Conservation (phyloP, 1,140 invertebrate genomes). For the Holcopasites calliopsidis region DNA sequence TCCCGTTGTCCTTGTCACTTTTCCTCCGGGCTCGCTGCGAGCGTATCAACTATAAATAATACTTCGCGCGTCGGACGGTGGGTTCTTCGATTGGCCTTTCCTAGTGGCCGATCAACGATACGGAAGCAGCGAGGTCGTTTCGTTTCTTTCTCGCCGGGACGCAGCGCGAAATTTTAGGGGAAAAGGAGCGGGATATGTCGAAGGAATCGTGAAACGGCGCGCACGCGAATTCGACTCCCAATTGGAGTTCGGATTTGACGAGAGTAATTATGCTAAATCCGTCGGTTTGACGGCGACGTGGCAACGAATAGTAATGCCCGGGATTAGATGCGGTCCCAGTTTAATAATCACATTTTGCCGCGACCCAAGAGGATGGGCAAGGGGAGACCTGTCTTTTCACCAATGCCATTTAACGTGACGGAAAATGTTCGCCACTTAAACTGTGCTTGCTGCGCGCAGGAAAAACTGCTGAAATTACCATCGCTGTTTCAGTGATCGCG, state of each 20-base stretch:
- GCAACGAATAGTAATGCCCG: constrained; percentile 35
- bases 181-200: background rate
- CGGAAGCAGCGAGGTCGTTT: background rate
- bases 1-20: background rate
- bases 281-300: constrained; percentile 24
- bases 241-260: constrained; percentile 23
- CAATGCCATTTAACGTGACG: too few relatives aligned
- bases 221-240: constrained; percentile 24
- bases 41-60: background rate
- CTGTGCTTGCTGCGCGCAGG: too few relatives aligned
- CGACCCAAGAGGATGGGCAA: background rate
- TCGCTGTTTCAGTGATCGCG: too few relatives aligned
- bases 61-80: background rate
- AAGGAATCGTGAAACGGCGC: constrained; percentile 4
- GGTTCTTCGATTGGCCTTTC: background rate
- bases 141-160: too few relatives aligned
- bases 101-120: background rate
- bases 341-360: constrained; percentile 33
- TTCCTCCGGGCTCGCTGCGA: background rate
- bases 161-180: background rate
- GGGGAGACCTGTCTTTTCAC: background rate
- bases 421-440: too few relatives aligned
- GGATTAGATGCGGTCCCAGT: constrained; percentile 32
- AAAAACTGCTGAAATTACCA: too few relatives aligned
- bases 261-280: constrained; percentile 34